Evolutionary conservation across 2,797 vertebrate genomes (phyloP), one percentile per base, ranked within the genome.

Genomic region (Lindbergichthys nudifrons): DNA sequence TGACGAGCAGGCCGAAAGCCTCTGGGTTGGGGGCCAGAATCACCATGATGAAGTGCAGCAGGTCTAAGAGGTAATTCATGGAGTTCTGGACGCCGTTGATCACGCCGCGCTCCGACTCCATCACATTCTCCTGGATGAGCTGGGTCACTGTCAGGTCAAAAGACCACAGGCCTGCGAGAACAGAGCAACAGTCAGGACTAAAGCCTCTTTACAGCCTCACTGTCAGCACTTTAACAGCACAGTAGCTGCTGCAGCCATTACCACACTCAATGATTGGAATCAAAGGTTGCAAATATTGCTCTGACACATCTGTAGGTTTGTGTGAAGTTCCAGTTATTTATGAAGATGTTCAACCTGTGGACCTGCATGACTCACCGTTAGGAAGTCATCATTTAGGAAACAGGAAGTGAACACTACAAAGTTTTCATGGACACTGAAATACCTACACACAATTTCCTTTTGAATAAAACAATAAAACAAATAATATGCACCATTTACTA

Each of bases 41-140:
- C 87, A 99, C 98, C 97, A 99, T 98, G 94, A 99, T 97, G 94
- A 99, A 99, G 94, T 99, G 98, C 92, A 99, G 92, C 77, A 99
- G 96, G 89, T 99, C 98, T 39, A 99, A 94, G 86, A 99, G 97
- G 83, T 99, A 99, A 91, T 99, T 99, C 98, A 99, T 99, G 92
- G 98, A 99, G 94, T 99, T 99, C 91, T 99, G 98, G 88, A 99
- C 98, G 18, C 98, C 98, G 0, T 97, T 99, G 92, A 99, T 97
- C 88, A 99, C 93, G 56, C 98, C 98, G 85, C 98, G 96, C 94
- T 99, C 98, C 0, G 96, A 97, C 83, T 99, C 98, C 1, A 95
- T 93, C 66, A 99, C 98, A 42, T 97, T 99, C 93, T 99, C 98
- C 92, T 99, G 98, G 87, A 99, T 96, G 84, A 99, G 94, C 79